Conservation (phyloP, 2,113 vertebrate species). For the Sylvietta virens region DNA sequence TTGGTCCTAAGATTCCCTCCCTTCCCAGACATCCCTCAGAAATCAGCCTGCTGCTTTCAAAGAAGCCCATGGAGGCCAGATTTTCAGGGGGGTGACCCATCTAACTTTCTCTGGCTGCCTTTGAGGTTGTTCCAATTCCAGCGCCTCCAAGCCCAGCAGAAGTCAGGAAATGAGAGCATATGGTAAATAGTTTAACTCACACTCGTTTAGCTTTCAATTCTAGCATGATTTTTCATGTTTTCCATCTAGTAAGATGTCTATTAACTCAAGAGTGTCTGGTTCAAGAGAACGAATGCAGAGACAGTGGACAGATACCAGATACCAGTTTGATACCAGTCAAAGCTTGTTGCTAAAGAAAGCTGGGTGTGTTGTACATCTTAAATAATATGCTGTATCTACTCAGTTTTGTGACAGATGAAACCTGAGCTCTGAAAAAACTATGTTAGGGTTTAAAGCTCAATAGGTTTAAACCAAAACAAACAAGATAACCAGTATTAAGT, state of each 20-base stretch:
- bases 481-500: neutral
- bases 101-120: conserved; percentile 3
- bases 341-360: neutral
- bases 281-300: neutral
- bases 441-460: neutral
- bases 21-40: neutral
- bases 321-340: neutral
- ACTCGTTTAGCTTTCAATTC: neutral
- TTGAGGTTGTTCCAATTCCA: neutral
- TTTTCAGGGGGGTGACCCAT: conserved; percentile 4
- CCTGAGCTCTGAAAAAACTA: neutral
- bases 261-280: neutral
- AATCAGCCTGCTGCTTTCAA: conserved; percentile 6
- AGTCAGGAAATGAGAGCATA: conserved; percentile 60
- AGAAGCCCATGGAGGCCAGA: neutral
- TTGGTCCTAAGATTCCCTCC: neutral
- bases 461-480: neutral
- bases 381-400: neutral
- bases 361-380: neutral
- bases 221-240: neutral
- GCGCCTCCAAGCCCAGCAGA: conserved; percentile 3
- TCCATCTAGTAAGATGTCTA: neutral
- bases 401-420: neutral
- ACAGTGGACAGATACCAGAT: neutral
- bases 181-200: conserved; percentile 52